phyloP scores from a whole-genome alignment of 2,888 invertebrate genomes.

The Lissocephala sabroskyi region DNA sequence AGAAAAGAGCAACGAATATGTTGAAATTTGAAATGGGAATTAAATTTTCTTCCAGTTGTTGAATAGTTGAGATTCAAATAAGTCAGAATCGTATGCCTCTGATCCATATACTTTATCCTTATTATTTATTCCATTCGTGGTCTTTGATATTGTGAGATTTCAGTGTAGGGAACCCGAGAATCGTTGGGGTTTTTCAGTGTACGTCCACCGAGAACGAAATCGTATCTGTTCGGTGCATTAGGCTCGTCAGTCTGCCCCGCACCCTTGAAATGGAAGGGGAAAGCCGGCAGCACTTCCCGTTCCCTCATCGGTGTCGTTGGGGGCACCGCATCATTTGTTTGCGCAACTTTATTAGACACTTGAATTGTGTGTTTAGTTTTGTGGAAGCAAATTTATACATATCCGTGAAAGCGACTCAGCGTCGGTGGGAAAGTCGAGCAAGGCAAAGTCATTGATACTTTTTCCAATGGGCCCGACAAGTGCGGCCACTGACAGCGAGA shows the following conservation, averaged over 20 bases:
- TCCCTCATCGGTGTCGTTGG: slow-evolving; percentile 54
- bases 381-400: slow-evolving; percentile 13
- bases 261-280: background rate
- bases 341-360: slow-evolving; percentile 64
- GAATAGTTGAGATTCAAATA: too few relatives aligned
- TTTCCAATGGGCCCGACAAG: slow-evolving; percentile 19
- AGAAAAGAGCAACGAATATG: too few relatives aligned
- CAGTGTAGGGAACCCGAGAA: too few relatives aligned
- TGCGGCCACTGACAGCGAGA: slow-evolving; percentile 15
- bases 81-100: too few relatives aligned
- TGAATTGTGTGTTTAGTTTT: slow-evolving; percentile 65
- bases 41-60: too few relatives aligned
- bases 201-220: background rate
- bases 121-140: too few relatives aligned
- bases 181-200: too few relatives aligned
- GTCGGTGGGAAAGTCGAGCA: slow-evolving; percentile 51
- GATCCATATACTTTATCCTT: too few relatives aligned
- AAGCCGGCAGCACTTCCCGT: slow-evolving; percentile 2
- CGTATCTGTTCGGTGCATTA: slow-evolving; percentile 39
- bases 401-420: slow-evolving; percentile 36
- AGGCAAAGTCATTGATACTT: slow-evolving; percentile 2
- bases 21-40: too few relatives aligned
- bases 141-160: too few relatives aligned
- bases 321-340: slow-evolving; percentile 67
- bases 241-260: slow-evolving; percentile 15